Percentiles rank a stretch among this genome's conserved stretches.
Conservation (phyloP, 1,140 invertebrate species). For the Heliconius hermathena region DNA sequence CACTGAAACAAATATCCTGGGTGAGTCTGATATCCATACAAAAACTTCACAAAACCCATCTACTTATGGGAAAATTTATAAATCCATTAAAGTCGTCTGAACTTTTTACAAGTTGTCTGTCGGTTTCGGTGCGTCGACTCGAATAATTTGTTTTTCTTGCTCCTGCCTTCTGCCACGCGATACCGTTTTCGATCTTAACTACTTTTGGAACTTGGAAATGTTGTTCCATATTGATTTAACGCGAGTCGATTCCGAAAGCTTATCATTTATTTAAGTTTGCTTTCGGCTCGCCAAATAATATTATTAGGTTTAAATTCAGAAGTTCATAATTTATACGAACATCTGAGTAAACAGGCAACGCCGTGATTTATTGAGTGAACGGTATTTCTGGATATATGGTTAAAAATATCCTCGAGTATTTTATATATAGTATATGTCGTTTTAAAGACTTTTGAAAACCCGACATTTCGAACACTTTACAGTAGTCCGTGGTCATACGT, state of each 20-base stretch:
- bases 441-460: too few species aligned
- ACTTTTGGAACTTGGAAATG: conserved; percentile 20
- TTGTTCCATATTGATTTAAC: conserved; percentile 9
- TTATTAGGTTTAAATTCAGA: conserved; percentile 3
- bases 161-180: conserved; percentile 19
- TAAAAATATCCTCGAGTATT: too few species aligned
- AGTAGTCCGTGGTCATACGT: too few species aligned
- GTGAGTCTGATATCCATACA: not conserved
- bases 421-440: too few species aligned
- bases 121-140: conserved; percentile 18
- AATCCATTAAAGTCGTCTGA: conserved; percentile 24
- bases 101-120: conserved; percentile 21
- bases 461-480: too few species aligned
- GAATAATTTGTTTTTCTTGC: conserved; percentile 30
- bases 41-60: not conserved
- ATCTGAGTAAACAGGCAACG: not conserved
- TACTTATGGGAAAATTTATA: conserved; percentile 16
- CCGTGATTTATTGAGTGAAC: not conserved
- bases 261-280: not conserved
- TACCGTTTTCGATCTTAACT: conserved; percentile 27
- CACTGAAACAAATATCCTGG: not conserved
- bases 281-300: not conserved
- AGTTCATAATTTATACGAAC: not conserved
- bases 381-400: not conserved
- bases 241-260: conserved; percentile 1